Percentiles rank a stretch among this genome's conserved stretches.
These are phyloP conservation scores for Lochmaea capreae DNA, from an alignment of 2,888 invertebrate species.

Conservation along the genomic window DNA sequence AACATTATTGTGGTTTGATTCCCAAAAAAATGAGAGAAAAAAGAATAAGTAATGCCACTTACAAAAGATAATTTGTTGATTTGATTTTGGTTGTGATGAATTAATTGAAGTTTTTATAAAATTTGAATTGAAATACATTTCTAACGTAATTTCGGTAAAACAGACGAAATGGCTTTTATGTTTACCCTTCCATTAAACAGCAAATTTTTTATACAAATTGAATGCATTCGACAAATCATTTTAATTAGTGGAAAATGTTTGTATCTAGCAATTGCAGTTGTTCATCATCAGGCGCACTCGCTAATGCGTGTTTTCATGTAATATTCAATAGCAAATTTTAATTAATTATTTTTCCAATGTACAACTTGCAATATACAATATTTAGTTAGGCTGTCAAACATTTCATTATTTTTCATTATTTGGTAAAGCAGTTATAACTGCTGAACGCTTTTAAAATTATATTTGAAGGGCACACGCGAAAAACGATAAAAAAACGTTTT, in stretches of 20 bases:
- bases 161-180: neutral
- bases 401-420: constrained; percentile 6
- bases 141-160: neutral
- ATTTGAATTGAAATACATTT: too few relatives aligned
- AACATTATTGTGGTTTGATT: too few relatives aligned
- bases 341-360: constrained; percentile 2
- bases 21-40: too few relatives aligned
- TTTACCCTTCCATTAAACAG: constrained; percentile 5
- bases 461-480: neutral
- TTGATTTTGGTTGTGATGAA: too few relatives aligned
- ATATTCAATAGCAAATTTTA: constrained; percentile 11
- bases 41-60: too few relatives aligned
- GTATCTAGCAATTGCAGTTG: neutral
- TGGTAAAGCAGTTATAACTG: neutral
- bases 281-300: constrained; percentile 7
- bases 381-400: neutral
- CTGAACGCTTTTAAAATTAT: neutral
- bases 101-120: too few relatives aligned
- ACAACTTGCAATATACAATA: neutral
- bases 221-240: constrained; percentile 9
- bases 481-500: too few relatives aligned
- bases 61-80: too few relatives aligned
- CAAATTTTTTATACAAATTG: constrained; percentile 1
- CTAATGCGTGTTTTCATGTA: constrained; percentile 7
- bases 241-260: constrained; percentile 15